phyloP scores from a whole-genome alignment of 2,888 invertebrate species.

The Mimumesa dahlbomi region DNA sequence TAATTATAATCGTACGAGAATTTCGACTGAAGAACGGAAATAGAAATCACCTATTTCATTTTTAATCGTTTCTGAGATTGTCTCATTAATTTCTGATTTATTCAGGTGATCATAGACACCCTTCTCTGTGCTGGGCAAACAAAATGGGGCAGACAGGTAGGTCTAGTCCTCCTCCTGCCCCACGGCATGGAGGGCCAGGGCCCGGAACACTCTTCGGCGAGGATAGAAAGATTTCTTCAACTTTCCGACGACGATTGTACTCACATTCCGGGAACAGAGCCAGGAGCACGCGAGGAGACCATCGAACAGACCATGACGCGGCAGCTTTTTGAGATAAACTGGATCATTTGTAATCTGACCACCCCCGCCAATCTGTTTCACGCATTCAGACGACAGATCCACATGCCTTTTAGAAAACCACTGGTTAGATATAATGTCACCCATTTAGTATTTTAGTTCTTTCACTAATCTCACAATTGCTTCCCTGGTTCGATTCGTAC shows the following conservation, averaged over 20 bases:
- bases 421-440: slow-evolving; percentile 80
- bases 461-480: no score
- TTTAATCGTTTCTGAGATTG: no score
- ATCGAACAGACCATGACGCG: slow-evolving; percentile 82
- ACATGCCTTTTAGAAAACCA: slow-evolving; percentile 90
- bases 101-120: slow-evolving; percentile 85
- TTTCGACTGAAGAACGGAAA: no score
- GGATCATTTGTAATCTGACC: slow-evolving; percentile 87
- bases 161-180: slow-evolving; percentile 89
- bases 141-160: slow-evolving; percentile 92
- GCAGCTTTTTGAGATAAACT: slow-evolving; percentile 88
- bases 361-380: slow-evolving; percentile 91
- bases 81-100: no score
- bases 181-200: slow-evolving; percentile 92
- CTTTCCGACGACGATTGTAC: slow-evolving; percentile 87
- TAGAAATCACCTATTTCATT: no score
- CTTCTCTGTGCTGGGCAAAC: slow-evolving; percentile 86
- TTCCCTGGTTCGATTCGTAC: no score
- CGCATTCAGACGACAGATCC: slow-evolving; percentile 87
- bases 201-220: slow-evolving; percentile 86
- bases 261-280: slow-evolving; percentile 82
- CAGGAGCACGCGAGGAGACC: slow-evolving; percentile 81
- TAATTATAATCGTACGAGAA: slow-evolving; percentile 42
- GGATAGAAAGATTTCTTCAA: slow-evolving; percentile 87
- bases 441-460: no score